Percentiles rank a stretch among this genome's conserved stretches.
These are phyloP conservation scores for Phragmatobia fuliginosa DNA, from an alignment of 2,888 invertebrate species.

Conservation along the genomic window DNA sequence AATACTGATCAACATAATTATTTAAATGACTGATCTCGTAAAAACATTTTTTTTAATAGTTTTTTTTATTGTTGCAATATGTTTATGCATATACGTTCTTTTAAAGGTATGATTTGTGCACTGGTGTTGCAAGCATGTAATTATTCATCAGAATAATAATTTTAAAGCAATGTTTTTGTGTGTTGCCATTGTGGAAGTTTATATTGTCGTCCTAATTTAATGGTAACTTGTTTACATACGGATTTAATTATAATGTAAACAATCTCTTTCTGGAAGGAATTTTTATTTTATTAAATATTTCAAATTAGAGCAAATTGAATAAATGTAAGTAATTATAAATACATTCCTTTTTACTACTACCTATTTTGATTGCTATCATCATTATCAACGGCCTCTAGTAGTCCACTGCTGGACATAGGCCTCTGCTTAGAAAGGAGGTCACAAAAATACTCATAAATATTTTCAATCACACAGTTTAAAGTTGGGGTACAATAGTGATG, in stretches of 20 bases:
- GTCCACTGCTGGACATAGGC: no score
- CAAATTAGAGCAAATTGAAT: background rate
- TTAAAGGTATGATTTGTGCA: constrained; percentile 35
- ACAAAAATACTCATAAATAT: no score
- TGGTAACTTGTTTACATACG: constrained; percentile 5
- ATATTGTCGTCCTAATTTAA: constrained; percentile 7
- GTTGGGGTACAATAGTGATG: background rate
- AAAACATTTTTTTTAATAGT: constrained; percentile 31
- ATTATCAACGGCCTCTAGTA: no score
- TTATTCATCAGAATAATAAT: background rate
- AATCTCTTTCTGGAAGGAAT: background rate
- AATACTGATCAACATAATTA: constrained; percentile 48
- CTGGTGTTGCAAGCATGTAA: constrained; percentile 2
- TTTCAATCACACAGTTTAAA: background rate
- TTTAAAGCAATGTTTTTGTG: background rate
- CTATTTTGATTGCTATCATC: background rate
- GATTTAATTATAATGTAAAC: constrained; percentile 5
- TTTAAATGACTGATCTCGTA: constrained; percentile 46
- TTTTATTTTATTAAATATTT: background rate
- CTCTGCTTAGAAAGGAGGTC: no score
- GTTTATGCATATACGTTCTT: constrained; percentile 32
- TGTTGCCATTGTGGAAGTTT: background rate
- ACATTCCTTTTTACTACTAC: background rate
- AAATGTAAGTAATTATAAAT: background rate
- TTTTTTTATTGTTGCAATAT: constrained; percentile 29